Evolutionary conservation across 1,140 invertebrate genomes (phyloP), one percentile per base, ranked within the genome.

Genomic region (Bombus vancouverensis): DNA sequence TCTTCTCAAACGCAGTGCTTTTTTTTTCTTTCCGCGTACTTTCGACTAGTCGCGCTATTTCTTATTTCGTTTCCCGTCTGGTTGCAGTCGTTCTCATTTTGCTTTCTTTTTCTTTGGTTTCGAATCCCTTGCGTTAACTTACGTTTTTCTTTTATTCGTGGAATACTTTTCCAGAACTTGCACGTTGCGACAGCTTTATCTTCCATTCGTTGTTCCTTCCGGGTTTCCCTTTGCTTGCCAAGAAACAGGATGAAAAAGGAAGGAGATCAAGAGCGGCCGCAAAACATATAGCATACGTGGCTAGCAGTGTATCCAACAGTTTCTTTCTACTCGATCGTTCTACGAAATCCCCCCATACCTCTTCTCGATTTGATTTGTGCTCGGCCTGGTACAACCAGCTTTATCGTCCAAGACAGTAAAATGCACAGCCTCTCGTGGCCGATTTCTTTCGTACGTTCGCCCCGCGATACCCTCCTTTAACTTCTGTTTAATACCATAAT

Each of bases 301-400:
- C n/a, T 32, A 32, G 28, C 53, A 34, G 47, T 57, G 79, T 79
- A 89, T 79, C 87, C 62, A 57, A 75, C 57, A 81, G 74, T 89
- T 83, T 53, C 37, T 79, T 57, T 79, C 70, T 25, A n/a, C 65
- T 82, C 59, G 83, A 88, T 88, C 79, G 62, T 79, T 82, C 47
- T 47, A 28, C 39, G 32, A 86, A 85, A 89, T 81, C 73, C 59
- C 28, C 72, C 75, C 78, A 42, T 80, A 65, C 78, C 78, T 62
- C 83, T 80, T 39, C 78, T 81, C 78, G 83, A 85, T 85, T 85
- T 85, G 83, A 85, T 85, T 85, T 85, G 83, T 81, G 77, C 28
- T 32, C 78, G n/a, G 68, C 70, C 76, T 80, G 76, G 83, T 57
- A 57, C 57, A 73, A 79, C 83, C 72, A 68, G 70, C 79, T 81